A percentile compares a stretch with the other conserved stretches of the same genome.
Conservation (phyloP, 2,113 vertebrate species). For the Bolborhynchus lineola region DNA sequence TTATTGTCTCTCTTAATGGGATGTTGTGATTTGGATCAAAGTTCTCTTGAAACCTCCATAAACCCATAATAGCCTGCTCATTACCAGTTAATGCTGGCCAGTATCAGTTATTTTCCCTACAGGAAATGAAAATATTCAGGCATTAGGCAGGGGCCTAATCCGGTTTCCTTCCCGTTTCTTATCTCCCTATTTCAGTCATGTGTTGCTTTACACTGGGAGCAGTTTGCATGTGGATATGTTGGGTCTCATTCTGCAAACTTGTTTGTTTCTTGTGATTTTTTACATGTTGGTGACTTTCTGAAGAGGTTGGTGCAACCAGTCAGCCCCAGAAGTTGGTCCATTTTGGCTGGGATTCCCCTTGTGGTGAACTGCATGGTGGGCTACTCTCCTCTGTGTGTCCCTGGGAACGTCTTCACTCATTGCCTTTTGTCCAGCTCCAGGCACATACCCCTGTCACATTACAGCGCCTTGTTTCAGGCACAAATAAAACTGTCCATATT, state of each 20-base stretch:
- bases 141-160: background rate
- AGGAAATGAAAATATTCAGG: constrained; percentile 5
- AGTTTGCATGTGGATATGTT: rapidly evolving
- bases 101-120: background rate
- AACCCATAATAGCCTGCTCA: background rate
- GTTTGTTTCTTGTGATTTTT: background rate
- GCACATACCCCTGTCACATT: rapidly evolving
- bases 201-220: background rate
- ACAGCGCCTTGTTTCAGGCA: background rate
- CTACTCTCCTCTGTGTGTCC: rapidly evolving
- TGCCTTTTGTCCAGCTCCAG: background rate
- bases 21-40: background rate
- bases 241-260: background rate
- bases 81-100: background rate
- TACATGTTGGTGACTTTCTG: rapidly evolving
- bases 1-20: background rate
- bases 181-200: background rate
- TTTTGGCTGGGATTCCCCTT: background rate
- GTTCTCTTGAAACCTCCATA: background rate
- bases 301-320: background rate
- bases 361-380: rapidly evolving
- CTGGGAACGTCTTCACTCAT: background rate
- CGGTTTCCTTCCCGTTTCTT: background rate
- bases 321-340: background rate
- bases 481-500: background rate